Evolutionary conservation across 2,797 vertebrate genomes (phyloP), one percentile per base, ranked within the genome.

Genomic region (Acipenser oxyrinchus): DNA sequence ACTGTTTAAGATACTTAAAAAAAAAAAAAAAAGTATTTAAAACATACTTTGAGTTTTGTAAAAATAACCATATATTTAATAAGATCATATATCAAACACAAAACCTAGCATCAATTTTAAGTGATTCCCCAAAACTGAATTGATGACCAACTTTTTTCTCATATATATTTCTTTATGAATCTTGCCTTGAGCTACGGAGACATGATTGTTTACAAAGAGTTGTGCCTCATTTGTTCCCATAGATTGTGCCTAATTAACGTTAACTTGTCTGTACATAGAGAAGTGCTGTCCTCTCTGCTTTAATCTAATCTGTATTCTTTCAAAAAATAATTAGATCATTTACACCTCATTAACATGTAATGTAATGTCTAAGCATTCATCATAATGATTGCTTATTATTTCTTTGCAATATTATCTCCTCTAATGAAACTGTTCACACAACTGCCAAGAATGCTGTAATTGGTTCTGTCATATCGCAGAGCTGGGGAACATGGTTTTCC

Each of bases 321-420:
- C 94, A 98, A 97, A 98, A 89, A 97, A 96, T 97, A 99, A 99
- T 99, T 96, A 96, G 96, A 96, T 97, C 92, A 95, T 98, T 98
- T 95, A 96, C 95, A 99, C 95, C 95, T 98, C 96, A 99, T 99
- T 99, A 99, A 96, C 95, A 89, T 93, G 93, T 94, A 93, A 94
- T 93, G 93, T 94, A 95, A 97, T 95, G 94, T 96, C 92, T 89
- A 90, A 83, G 86, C 94, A 98, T 98, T 93, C 94, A 96, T 98
- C 95, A 99, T 98, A 97, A 98, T 97, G 96, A 97, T 98, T 95
- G 95, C 95, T 99, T 97, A 99, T 97, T 95, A 91, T 97, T 98
- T 97, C 93, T 93, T 89, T 88, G 92, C 93, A 94, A 96, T 98
- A 99, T 98, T 96, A 98, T 98, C 95, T 94, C 94, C 94, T 98